phyloP scores from a whole-genome alignment of 2,888 invertebrate species.

The Melinaea marsaeus region DNA sequence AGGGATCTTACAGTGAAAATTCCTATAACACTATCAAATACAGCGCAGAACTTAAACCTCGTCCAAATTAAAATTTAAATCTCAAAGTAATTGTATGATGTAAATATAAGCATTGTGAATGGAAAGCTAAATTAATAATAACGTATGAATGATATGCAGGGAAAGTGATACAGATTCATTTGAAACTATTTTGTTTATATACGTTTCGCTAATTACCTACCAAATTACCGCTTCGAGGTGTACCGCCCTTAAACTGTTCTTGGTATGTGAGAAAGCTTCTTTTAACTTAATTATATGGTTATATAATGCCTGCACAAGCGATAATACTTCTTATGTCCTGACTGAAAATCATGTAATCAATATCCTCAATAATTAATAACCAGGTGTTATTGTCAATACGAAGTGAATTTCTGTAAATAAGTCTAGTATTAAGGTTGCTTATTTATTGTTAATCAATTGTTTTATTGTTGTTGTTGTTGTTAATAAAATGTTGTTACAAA shows the following conservation, averaged over 20 bases:
- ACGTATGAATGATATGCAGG: constrained; percentile 39
- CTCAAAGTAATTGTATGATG: constrained; percentile 34
- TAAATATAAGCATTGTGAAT: constrained; percentile 49
- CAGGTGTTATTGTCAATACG: constrained; percentile 38
- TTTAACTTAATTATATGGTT: constrained; percentile 37
- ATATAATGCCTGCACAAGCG: constrained; percentile 18
- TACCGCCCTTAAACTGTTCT: constrained; percentile 24
- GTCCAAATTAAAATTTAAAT: constrained; percentile 42
- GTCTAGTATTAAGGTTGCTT: constrained; percentile 44
- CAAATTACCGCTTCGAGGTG: constrained; percentile 41
- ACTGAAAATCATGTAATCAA: constrained; percentile 44
- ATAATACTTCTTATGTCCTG: constrained; percentile 14
- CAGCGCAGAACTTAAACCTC: constrained; percentile 69
- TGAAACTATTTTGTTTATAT: constrained; percentile 52
- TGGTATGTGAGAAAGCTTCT: constrained; percentile 48
- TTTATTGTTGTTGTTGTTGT: constrained; percentile 51
- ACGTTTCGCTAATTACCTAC: constrained; percentile 56
- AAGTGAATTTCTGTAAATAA: constrained; percentile 72
- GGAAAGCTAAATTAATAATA: constrained; percentile 28
- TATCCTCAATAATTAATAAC: constrained; percentile 22
- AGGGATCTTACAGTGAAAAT: constrained; percentile 65
- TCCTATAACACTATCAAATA: constrained; percentile 74
- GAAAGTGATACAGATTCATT: constrained; percentile 40
- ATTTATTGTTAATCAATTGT: constrained; percentile 39
- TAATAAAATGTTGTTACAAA: constrained; percentile 30